Evolutionary conservation across 2,113 vertebrate species (phyloP), one percentile per base, ranked within the genome.

Genomic region (Sceloporus undulatus): DNA sequence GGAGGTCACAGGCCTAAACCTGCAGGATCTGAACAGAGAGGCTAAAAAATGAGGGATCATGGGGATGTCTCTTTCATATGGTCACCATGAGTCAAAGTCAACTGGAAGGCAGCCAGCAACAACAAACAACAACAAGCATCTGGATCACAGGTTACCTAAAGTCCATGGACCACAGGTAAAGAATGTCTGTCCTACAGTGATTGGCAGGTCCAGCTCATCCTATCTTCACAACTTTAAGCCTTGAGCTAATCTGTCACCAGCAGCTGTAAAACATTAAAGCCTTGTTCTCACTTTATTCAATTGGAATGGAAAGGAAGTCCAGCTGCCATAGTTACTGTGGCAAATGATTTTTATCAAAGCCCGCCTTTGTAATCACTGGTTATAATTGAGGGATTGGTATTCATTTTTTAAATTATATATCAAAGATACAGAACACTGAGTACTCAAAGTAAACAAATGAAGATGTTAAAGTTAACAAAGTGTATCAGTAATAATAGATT

Each of bases 361-460:
- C 18, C 38, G 42, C 6, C 29, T 34, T 62, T 80, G 16, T 80
- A 80, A 18, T 62, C 23, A 62, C 5, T 1, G 19, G 29, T 18
- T 62, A 16, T 59, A 80, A 38, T 34, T 19, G 8, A 54, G 79
- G 29, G 38, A 34, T 23, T 25, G 56, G 79, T 23, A 25, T 5
- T 81, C n/a, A 70, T 70, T 38, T 81, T 65, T 23, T 65, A 65
- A 81, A 65, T 40, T 65, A 81, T 81, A 81, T 34, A 65, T 38
- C 56, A 81, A 81, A 62, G 34, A 21, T 40, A 25, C 79, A 2
- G 2, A 81, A 65, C 59, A 16, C 79, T 80, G 21, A 21, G 5
- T 80, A 18, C 54, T 80, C 34, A 81, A 81, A 81, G 21, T 23
- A 65, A 65, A 65, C 21, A 62, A 81, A 56, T 6, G 9, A 81